phyloP scores from a whole-genome alignment of 2,888 invertebrate genomes.

The Dicyrtomina minuta region DNA sequence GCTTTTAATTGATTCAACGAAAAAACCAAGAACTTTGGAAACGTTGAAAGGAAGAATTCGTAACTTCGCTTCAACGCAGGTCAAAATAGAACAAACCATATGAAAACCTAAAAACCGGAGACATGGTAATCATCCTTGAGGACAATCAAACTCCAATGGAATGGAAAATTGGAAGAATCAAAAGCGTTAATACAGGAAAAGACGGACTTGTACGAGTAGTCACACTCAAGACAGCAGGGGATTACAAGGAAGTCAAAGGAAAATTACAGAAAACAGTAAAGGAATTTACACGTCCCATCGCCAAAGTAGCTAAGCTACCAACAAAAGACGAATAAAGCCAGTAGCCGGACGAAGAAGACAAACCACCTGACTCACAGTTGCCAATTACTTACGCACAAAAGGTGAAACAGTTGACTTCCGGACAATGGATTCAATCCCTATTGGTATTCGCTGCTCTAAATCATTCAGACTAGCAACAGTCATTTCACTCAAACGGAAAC shows the following conservation, averaged over 20 bases:
- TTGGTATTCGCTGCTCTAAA: too few species aligned
- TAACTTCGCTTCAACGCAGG: constrained; percentile 22
- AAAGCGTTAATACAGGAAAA: constrained; percentile 26
- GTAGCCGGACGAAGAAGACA: not conserved
- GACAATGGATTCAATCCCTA: too few species aligned
- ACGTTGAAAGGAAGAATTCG: constrained; percentile 34
- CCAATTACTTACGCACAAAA: too few species aligned
- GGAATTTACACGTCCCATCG: not conserved
- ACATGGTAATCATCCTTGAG: constrained; percentile 35
- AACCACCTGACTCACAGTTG: not conserved
- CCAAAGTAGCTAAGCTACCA: constrained; percentile 1
- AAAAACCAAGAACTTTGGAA: constrained; percentile 33
- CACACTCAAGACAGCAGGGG: constrained; percentile 28
- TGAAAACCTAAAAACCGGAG: constrained; percentile 25
- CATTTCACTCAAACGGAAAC: too few species aligned
- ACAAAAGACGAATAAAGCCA: not conserved
- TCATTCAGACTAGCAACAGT: too few species aligned
- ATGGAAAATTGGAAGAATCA: constrained; percentile 33
- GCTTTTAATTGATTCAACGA: constrained; percentile 27
- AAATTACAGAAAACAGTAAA: not conserved
- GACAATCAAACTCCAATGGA: constrained; percentile 23
- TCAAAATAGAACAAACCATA: constrained; percentile 14
- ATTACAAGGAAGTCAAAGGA: not conserved
- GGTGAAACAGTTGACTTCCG: too few species aligned
- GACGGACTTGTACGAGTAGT: constrained; percentile 34